A percentile compares a stretch with the other conserved stretches of the same genome.
These are phyloP conservation scores for Maniola hyperantus DNA, from an alignment of 2,888 invertebrate genomes.

Conservation along the genomic window DNA sequence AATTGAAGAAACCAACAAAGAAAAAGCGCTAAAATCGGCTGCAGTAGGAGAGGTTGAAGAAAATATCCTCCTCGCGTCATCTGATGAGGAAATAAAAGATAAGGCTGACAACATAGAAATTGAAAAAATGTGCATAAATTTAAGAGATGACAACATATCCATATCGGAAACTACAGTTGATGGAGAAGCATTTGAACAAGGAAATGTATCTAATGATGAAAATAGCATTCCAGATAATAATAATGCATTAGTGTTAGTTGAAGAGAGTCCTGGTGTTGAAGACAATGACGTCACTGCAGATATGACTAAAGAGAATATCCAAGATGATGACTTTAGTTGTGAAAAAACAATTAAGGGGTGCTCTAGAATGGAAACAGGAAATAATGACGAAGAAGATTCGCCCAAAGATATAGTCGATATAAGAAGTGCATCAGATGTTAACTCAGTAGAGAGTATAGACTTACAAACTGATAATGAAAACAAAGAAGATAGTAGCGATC, in stretches of 20 bases:
- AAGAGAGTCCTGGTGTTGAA: not conserved
- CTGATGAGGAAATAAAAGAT: conserved; percentile 53
- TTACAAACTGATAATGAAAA: conserved; percentile 6
- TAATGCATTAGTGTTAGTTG: conserved; percentile 10
- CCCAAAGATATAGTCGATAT: conserved; percentile 21
- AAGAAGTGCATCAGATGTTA: conserved; percentile 20
- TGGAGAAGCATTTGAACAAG: conserved; percentile 11
- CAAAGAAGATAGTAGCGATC: not conserved
- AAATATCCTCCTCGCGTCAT: conserved; percentile 61
- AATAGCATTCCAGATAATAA: conserved; percentile 16
- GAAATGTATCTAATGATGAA: conserved; percentile 11
- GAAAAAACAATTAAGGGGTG: not conserved
- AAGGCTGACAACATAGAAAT: conserved; percentile 38
- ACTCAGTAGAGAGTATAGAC: conserved; percentile 25
- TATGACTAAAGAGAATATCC: conserved; percentile 5
- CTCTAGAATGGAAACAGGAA: conserved; percentile 3
- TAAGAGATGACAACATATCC: conserved; percentile 35
- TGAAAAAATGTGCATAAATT: conserved; percentile 36
- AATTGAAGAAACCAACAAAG: conserved; percentile 12
- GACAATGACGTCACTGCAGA: not conserved
- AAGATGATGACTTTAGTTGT: not conserved
- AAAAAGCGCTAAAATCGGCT: conserved; percentile 43
- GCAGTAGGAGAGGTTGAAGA: conserved; percentile 50
- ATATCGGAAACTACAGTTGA: conserved; percentile 32
- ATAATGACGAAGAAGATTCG: not conserved